Base-by-base conservation (phyloP, 2,888 invertebrate species). In the Chrysopilus asiliformis region DNA sequence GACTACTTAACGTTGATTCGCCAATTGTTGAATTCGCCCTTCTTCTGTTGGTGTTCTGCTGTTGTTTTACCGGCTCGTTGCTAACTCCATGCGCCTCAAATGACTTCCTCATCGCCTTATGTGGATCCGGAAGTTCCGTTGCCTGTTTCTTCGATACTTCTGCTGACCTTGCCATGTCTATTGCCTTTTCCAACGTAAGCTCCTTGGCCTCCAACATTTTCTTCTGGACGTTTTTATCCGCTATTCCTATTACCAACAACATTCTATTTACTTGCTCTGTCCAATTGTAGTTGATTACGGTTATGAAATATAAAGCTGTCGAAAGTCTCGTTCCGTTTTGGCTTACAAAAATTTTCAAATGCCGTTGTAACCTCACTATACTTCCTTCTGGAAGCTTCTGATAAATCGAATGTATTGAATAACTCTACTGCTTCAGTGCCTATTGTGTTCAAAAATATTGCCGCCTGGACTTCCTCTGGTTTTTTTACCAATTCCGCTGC, bases 401-500 rank as follows among this genome's bases (percentile, higher is more conserved):
- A 31, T 10, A 50, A 29, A 7, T 36, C 37, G 14, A 48, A 48
- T 6, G 46, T 46, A 8, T 49, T 39, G 19, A 29, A 47, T 32
- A 41, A 43, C 15, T 48, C 46, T 10, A 43, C 28, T 0, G 45
- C 45, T 13, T 46, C 45, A 4, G 44, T 39, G 4, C 47, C 47
- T 6, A 45, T 42, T 1, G 41, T 33, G 15, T 50, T 43, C 12
- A 49, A 31, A 7, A 48, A 38, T 18, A 47, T 43, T n/a, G 47
- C 46, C 2, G 44, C 37, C 32, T 45, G 37, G 3, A 45, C 40
- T n/a, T 36, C 43, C 3, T 41, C 40, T 0, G 38, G 2, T 34
- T 45, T 47, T 14, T 32, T 14, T 6, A 43, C 36, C 1, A 44
- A 29, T 12, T 43, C 48, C 8, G 45, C 37, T 10, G 47, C 47